A percentile compares a stretch with the other conserved stretches of the same genome.
phyloP scores from a whole-genome alignment of 37 sponge, comb jelly and placozoan genomes.

The Eunapius fragilis region DNA sequence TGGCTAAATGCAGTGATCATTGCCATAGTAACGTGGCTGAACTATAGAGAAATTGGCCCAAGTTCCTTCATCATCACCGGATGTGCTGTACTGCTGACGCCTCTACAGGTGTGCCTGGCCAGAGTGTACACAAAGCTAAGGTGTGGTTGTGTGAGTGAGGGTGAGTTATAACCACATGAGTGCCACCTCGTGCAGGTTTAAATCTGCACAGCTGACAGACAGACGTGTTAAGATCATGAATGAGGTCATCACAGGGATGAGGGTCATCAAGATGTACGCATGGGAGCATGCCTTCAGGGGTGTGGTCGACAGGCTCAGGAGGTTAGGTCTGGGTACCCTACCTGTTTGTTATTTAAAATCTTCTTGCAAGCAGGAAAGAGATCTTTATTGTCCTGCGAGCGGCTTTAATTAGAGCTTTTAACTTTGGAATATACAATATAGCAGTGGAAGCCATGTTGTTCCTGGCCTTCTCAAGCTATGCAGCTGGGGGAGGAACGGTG shows the following conservation, averaged over 20 bases:
- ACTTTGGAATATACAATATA: not conserved
- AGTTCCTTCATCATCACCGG: slow-evolving; percentile 8
- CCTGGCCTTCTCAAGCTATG: slow-evolving; percentile 15
- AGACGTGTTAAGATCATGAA: slow-evolving; percentile 76
- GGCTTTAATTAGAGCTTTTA: slow-evolving; percentile 32
- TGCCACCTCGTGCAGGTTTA: slow-evolving; percentile 33
- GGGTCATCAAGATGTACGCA: slow-evolving; percentile 91
- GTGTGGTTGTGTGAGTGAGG: not conserved
- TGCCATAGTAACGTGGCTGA: slow-evolving; percentile 2
- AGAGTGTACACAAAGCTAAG: slow-evolving; percentile 8
- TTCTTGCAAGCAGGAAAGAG: slow-evolving; percentile 37
- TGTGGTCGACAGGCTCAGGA: slow-evolving; percentile 50
- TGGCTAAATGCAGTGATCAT: slow-evolving; percentile 27
- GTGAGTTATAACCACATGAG: too few relatives aligned
- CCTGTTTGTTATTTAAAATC: not conserved
- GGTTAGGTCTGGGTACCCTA: slow-evolving; percentile 20
- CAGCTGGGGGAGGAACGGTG: slow-evolving; percentile 17
- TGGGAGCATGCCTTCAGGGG: slow-evolving; percentile 87
- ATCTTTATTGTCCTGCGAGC: not conserved
- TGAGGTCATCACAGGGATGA: slow-evolving; percentile 85
- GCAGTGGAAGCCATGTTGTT: slow-evolving; percentile 11
- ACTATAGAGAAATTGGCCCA: slow-evolving; percentile 46
- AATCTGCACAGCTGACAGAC: slow-evolving; percentile 71
- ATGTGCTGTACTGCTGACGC: slow-evolving; percentile 12
- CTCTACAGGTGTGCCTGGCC: slow-evolving; percentile 1